phyloP scores from a whole-genome alignment of 2,888 invertebrate species.

The Stenodera caucasica region DNA sequence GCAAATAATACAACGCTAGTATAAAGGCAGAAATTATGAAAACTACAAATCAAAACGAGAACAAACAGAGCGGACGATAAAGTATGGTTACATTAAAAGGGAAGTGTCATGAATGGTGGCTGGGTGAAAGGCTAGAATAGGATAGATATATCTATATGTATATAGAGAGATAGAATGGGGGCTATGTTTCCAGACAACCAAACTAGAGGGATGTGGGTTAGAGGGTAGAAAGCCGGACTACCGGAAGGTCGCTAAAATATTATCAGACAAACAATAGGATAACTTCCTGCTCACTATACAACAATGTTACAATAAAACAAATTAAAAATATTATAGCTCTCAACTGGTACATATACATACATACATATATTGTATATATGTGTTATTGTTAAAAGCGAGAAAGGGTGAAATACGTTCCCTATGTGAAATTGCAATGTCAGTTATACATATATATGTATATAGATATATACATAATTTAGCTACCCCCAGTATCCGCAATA shows the following conservation, averaged over 20 bases:
- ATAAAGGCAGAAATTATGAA: conserved; percentile 43
- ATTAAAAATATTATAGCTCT: conserved; percentile 50
- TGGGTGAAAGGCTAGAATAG: conserved; percentile 3
- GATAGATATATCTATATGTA: conserved; percentile 12
- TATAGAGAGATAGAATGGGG: neutral
- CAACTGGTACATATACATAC: conserved; percentile 27
- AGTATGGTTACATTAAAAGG: conserved; percentile 48
- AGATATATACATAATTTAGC: no score
- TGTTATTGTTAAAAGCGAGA: conserved; percentile 35
- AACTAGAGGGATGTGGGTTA: conserved; percentile 11
- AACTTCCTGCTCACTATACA: conserved; percentile 50
- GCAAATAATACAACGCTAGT: conserved; percentile 20
- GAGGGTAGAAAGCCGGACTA: conserved; percentile 42
- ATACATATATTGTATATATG: neutral
- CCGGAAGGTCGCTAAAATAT: conserved; percentile 53
- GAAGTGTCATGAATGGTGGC: conserved; percentile 49
- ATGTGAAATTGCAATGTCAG: conserved; percentile 45
- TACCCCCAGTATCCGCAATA: neutral
- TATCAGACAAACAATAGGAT: conserved; percentile 53
- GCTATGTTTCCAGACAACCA: conserved; percentile 8
- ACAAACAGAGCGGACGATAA: conserved; percentile 46
- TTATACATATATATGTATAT: no score
- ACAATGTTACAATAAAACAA: conserved; percentile 52
- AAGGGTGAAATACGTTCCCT: conserved; percentile 42
- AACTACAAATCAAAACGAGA: conserved; percentile 46